Evolutionary conservation across 2,888 invertebrate species (phyloP), one percentile per base, ranked within the genome.

Genomic region (Philopedon plagiatum): DNA sequence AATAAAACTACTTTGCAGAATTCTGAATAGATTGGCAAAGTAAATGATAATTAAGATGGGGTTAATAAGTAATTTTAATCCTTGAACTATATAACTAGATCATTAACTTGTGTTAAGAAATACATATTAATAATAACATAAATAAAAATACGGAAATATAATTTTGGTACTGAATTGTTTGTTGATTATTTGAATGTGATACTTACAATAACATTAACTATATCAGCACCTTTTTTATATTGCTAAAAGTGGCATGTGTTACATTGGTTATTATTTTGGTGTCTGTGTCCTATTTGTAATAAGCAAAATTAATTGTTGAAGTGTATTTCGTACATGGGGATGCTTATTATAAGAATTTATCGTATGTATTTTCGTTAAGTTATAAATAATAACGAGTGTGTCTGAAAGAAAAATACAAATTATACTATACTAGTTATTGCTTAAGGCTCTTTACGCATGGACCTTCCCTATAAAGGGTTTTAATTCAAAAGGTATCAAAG

Each of bases 271-370:
- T 54, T 56, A n/a, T n/a, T n/a, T n/a, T n/a, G n/a, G n/a, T n/a
- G n/a, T n/a, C n/a, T n/a, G n/a, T n/a, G n/a, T n/a, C n/a, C n/a
- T 39, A 37, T 9, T 39, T 32, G 34, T 64, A 29, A 29, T 37
- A 71, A 23, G 13, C 2, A 1, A 8, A 49, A 49, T 13, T 26
- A 13, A 7, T 15, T 9, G 1, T 9, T 15, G 15, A 51, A 26
- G 26, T 9, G 29, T 0, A 1, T 51, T 26, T 51, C 7, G 13
- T 1, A 49, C n/a, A 0, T 26, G 34, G 41, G 5, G 51, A 71
- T 68, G 67, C 23, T 68, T 56, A 56, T 71, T 29, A 61, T 64
- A 37, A 63, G 56, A 62, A 56, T 65, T 34, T 57, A 61, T 58
- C 60, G 56, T 67, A 74, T 41, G 71, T 73, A 51, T 61, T 41